Conservation (phyloP, 2,888 invertebrate genomes). For the Ornithoptera priamus region DNA sequence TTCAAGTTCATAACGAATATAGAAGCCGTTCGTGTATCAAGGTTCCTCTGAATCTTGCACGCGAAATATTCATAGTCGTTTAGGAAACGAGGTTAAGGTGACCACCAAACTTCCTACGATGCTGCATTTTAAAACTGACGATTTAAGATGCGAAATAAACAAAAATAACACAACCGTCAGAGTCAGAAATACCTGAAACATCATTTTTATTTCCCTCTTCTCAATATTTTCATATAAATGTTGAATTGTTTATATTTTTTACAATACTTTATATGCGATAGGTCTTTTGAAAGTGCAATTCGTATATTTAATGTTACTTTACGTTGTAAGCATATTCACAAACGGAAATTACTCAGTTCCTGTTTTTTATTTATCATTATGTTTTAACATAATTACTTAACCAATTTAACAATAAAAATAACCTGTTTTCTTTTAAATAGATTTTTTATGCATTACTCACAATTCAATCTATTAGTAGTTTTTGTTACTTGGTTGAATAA, state of each 20-base stretch:
- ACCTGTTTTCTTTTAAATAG: background rate
- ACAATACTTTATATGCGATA: background rate
- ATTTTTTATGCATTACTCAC: background rate
- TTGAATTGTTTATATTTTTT: background rate
- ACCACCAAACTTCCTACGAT: slow-evolving; percentile 52
- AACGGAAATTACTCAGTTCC: background rate
- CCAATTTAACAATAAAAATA: background rate
- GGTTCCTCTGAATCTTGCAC: slow-evolving; percentile 49
- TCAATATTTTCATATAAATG: background rate
- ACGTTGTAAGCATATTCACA: too few relatives aligned
- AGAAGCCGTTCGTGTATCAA: slow-evolving; percentile 40
- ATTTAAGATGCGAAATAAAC: background rate
- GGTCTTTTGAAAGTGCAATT: background rate
- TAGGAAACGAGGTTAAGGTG: slow-evolving; percentile 64
- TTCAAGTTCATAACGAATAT: slow-evolving; percentile 29
- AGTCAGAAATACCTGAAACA: background rate
- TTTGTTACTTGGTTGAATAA: background rate
- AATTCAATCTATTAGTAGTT: background rate
- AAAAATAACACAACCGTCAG: background rate
- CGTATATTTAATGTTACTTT: background rate
- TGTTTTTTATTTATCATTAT: background rate
- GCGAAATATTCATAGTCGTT: slow-evolving; percentile 48
- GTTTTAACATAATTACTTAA: background rate
- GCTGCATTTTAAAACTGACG: slow-evolving; percentile 14
- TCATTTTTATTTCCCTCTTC: background rate